phyloP scores from a whole-genome alignment of 2,113 vertebrate species.

The Sus scrofa region T2T-Sscrofa CM000814.6:41173001-41173500 shows the following conservation, averaged over 20 bases:
- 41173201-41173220: not conserved
- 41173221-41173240: not conserved
- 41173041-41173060: no score
- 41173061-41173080: no score
- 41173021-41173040: no score
- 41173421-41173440: not conserved
- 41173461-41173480: not conserved
- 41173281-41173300: not conserved
- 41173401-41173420: no score
- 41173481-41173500: not conserved
- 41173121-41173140: no score
- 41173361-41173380: no score
- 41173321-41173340: no score
- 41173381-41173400: no score
- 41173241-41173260: not conserved
- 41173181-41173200: slow-evolving; percentile 18
- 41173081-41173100: no score
- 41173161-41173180: slow-evolving; percentile 25
- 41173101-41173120: no score
- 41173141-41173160: not conserved
- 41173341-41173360: no score
- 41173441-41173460: slow-evolving; percentile 14
- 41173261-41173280: not conserved
- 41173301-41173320: slow-evolving; percentile 18
- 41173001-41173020: no score